Evolutionary conservation across 2,113 vertebrate species (phyloP).

Genomic region (Silurus asotus): DNA sequence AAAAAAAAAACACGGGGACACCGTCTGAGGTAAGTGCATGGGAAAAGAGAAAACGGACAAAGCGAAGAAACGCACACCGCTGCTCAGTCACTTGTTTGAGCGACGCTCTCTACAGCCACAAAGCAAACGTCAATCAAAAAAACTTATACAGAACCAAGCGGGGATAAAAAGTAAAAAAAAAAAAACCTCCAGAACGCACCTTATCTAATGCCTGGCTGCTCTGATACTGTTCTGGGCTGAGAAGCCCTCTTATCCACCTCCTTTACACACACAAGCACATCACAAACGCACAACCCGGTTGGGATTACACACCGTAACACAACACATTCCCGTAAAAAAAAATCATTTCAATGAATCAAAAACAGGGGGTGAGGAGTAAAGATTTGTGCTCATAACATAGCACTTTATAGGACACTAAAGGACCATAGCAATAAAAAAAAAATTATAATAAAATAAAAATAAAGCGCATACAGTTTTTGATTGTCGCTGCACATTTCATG

Average conservation of each 20-base stretch:
- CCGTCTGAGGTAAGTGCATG: constrained; percentile 38
- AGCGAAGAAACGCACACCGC: constrained; percentile 32
- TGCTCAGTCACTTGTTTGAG: constrained; percentile 30
- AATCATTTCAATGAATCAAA: not conserved
- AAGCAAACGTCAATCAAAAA: constrained; percentile 38
- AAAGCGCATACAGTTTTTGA: no score
- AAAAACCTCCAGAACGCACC: constrained; percentile 27
- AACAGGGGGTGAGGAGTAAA: not conserved
- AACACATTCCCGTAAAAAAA: not conserved
- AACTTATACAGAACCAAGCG: not conserved
- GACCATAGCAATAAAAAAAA: not conserved
- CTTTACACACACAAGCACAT: not conserved
- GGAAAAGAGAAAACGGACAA: constrained; percentile 36
- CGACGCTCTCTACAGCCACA: constrained; percentile 7
- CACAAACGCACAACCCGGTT: constrained; percentile 3
- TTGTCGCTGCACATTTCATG: not conserved
- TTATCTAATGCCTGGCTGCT: constrained; percentile 44
- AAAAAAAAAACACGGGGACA: constrained; percentile 21
- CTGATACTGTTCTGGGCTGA: constrained; percentile 10
- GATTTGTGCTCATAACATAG: not conserved
- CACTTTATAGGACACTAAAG: not conserved
- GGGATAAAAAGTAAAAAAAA: not conserved
- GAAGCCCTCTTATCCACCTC: constrained; percentile 11
- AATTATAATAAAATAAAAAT: no score
- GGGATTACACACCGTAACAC: constrained; percentile 25